Conservation (phyloP, 2,797 vertebrate genomes). For the Tragelaphus eurycerus region DNA sequence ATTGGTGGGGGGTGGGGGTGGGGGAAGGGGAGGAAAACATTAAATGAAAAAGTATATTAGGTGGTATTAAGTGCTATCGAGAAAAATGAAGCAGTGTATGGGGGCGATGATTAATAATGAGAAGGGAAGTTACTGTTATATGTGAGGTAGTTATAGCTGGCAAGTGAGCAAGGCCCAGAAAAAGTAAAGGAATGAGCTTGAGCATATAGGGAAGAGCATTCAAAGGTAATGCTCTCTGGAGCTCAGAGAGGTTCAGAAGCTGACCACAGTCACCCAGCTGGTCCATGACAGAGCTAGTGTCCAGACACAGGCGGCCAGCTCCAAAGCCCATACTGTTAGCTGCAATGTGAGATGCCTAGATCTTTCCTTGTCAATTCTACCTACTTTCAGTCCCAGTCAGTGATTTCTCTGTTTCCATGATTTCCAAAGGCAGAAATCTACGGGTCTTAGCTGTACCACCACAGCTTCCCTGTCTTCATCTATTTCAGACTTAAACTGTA, state of each 20-base stretch:
- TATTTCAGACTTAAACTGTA: background rate
- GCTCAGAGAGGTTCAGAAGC: background rate
- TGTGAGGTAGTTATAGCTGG: background rate
- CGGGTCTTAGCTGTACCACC: background rate
- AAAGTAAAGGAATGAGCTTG: background rate
- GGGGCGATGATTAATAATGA: background rate
- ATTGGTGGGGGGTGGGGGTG: background rate
- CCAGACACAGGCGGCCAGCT: background rate
- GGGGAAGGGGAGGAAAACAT: background rate
- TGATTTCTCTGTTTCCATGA: background rate
- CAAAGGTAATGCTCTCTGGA: background rate
- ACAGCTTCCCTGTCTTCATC: background rate
- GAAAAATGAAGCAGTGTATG: background rate
- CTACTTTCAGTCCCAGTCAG: background rate
- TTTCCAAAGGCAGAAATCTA: background rate
- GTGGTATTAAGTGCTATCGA: background rate
- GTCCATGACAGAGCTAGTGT: background rate
- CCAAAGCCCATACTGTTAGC: background rate
- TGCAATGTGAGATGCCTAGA: rapidly evolving
- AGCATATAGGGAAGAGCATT: background rate
- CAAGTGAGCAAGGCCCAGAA: background rate
- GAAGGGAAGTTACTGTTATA: too few relatives aligned
- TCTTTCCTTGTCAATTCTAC: background rate
- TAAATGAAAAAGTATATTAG: too few relatives aligned
- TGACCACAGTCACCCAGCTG: background rate